Evolutionary conservation across 2,888 invertebrate species (phyloP), one percentile per base, ranked within the genome.

Genomic region (Sepioteuthis lessoniana): DNA sequence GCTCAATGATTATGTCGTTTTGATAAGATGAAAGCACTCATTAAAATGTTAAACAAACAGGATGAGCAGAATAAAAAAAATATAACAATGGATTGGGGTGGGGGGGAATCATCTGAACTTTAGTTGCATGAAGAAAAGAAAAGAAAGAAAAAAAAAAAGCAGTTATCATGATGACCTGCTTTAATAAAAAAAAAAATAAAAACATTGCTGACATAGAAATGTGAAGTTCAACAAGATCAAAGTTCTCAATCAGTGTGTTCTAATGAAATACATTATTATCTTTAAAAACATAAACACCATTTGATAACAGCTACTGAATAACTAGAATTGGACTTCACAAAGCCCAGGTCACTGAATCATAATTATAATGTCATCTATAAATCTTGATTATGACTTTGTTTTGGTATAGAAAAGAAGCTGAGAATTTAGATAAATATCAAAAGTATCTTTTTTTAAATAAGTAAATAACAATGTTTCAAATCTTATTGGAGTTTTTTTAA

Each of bases 201-300:
- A 76, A 76, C 31, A 31, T 31, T 31, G 35, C n/a, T 76, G 76
- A 76, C 76, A 35, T 13, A 35, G 35, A 76, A 76, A 76, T 16
- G 76, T 76, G 76, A 76, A 76, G 76, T 76, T 76, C 76, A 76
- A 76, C 19, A n/a, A 76, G 76, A n/a, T 76, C 76, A 76, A n/a
- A 76, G 76, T n/a, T n/a, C 16, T 16, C 13, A 16, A 2, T 76
- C 19, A 16, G 0, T 16, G n/a, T 76, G 76, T 21, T 13, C 76
- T 31, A 76, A 76, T 76, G n/a, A 76, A 76, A 76, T n/a, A 76
- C 7, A 55, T 55, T 55, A 55, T 55, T 21, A 21, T 55, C 3
- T 21, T 21, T 21, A 55, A 55, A 5, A 5, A 1, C 0, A 5
- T n/a, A 76, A 31, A 76, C 19, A 19, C 8, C 10, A 76, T 76